A percentile compares a stretch with the other conserved stretches of the same genome.
phyloP scores from a whole-genome alignment of 1,140 invertebrate species.

The Eurosta solidaginis region DNA sequence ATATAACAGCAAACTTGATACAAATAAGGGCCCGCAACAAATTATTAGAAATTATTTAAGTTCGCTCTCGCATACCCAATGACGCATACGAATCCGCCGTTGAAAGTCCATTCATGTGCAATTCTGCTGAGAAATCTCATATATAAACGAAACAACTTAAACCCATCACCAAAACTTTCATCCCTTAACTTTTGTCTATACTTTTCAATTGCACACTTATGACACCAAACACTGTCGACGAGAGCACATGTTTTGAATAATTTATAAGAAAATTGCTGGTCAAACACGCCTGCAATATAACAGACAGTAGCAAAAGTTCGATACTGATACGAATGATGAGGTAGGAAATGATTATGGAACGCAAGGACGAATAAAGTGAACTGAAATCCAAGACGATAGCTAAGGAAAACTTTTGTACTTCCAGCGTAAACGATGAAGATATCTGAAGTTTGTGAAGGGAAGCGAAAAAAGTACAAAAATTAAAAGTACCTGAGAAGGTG shows the following conservation, averaged over 20 bases:
- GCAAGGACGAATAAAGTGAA: not conserved
- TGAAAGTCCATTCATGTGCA: too few species aligned
- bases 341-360: not conserved
- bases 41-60: not conserved
- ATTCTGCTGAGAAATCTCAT: too few species aligned
- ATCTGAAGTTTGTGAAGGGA: not conserved
- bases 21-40: not conserved
- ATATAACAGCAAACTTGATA: not conserved
- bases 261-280: conserved; percentile 30
- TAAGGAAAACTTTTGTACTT: not conserved
- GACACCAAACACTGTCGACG: conserved; percentile 25
- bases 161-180: not conserved
- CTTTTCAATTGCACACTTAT: conserved; percentile 34
- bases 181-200: not conserved
- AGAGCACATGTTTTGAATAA: conserved; percentile 37
- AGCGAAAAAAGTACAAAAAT: not conserved
- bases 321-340: not conserved
- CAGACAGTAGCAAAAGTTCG: not conserved
- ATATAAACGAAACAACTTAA: not conserved
- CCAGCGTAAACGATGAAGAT: not conserved
- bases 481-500: not conserved
- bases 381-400: not conserved
- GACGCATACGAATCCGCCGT: too few species aligned
- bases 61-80: not conserved
- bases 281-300: not conserved